A percentile compares a stretch with the other conserved stretches of the same genome.
These are phyloP conservation scores for Ancistrus triradiatus DNA, from an alignment of 2,113 vertebrate species.

Conservation along the genomic window DNA sequence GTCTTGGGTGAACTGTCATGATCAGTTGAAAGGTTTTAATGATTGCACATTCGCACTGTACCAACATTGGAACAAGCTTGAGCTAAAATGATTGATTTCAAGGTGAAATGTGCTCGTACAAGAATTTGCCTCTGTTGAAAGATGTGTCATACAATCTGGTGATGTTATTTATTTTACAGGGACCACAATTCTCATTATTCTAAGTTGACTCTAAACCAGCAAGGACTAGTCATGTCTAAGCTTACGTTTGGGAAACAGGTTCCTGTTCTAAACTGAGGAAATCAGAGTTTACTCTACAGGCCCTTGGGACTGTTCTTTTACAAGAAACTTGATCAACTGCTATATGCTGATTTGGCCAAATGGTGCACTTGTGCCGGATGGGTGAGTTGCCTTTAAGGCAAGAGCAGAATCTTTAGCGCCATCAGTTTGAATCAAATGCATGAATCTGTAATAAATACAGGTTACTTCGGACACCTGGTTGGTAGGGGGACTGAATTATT, in stretches of 20 bases:
- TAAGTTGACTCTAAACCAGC: slow-evolving; percentile 16
- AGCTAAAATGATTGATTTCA: too few species aligned
- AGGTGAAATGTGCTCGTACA: slow-evolving; percentile 14
- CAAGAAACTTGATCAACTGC: slow-evolving; percentile 22
- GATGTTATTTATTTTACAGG: slow-evolving; percentile 59
- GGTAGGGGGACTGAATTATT: slow-evolving; percentile 27
- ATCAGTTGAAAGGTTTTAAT: slow-evolving; percentile 7
- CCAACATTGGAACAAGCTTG: slow-evolving; percentile 15
- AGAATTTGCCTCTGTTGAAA: slow-evolving; percentile 63
- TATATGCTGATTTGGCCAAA: slow-evolving; percentile 37
- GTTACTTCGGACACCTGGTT: slow-evolving; percentile 21
- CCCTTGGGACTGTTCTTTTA: neutral
- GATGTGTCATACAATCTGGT: slow-evolving; percentile 46
- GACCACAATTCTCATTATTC: slow-evolving; percentile 35
- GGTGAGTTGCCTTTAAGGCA: slow-evolving; percentile 46
- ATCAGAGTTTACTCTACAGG: too few species aligned
- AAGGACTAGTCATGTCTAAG: too few species aligned
- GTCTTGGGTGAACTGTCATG: neutral
- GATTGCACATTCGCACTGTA: slow-evolving; percentile 14
- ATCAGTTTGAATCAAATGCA: slow-evolving; percentile 19
- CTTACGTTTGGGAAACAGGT: too few species aligned
- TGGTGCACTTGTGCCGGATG: slow-evolving; percentile 23
- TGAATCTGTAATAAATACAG: slow-evolving; percentile 58
- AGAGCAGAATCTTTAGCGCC: slow-evolving; percentile 4
- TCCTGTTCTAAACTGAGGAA: neutral